A percentile compares a stretch with the other conserved stretches of the same genome.
These are phyloP conservation scores for Schizopygopsis pylzovi DNA, from an alignment of 2,797 vertebrate species.

Conservation along the genomic window DNA sequence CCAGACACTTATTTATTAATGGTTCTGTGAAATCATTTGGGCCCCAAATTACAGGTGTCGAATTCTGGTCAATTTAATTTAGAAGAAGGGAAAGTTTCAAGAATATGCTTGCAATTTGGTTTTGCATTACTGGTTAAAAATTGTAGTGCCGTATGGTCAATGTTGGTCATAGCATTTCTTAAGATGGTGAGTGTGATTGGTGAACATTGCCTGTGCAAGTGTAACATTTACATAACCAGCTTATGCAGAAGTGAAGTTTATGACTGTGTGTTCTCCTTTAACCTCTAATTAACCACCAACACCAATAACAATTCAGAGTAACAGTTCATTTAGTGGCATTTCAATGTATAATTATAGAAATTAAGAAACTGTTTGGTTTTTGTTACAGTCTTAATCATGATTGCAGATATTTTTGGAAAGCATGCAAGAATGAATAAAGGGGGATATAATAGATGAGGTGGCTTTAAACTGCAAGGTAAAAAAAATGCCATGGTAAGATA, in stretches of 20 bases:
- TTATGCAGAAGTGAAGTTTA: background rate
- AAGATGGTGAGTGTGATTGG: background rate
- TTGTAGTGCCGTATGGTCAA: background rate
- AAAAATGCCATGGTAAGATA: background rate
- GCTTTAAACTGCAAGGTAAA: background rate
- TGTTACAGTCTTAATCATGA: background rate
- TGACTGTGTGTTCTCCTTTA: constrained; percentile 3
- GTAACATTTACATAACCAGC: constrained; percentile 34
- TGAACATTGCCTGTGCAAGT: constrained; percentile 3
- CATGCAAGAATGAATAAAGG: background rate
- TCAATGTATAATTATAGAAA: background rate
- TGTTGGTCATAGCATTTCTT: background rate
- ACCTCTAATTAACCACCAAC: background rate
- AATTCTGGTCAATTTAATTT: background rate
- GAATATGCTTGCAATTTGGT: background rate
- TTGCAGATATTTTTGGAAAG: background rate
- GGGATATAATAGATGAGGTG: background rate
- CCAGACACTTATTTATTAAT: constrained; percentile 75
- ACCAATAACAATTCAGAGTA: background rate
- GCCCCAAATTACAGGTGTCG: background rate
- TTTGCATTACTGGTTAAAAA: background rate
- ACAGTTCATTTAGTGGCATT: background rate
- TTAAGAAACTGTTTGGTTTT: background rate
- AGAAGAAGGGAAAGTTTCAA: background rate
- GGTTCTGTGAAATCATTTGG: constrained; percentile 55